Conservation (phyloP, 2,797 vertebrate species). For the Cirrhinus mrigala region DNA sequence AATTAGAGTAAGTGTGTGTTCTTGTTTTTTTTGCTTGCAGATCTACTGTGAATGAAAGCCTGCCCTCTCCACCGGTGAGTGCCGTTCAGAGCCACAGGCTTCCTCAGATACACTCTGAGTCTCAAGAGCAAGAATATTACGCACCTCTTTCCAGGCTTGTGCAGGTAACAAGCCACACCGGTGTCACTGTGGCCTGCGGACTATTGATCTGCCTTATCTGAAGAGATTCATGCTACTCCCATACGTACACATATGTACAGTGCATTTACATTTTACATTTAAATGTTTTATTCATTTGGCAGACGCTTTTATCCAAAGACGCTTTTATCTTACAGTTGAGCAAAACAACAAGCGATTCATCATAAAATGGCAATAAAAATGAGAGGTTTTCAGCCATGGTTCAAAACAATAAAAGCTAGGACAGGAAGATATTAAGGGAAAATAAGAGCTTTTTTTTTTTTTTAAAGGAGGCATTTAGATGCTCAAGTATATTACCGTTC, state of each 20-base stretch:
- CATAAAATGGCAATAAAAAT: too few species aligned
- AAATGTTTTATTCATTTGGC: too few species aligned
- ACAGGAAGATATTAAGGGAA: too few species aligned
- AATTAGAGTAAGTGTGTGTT: conserved; percentile 40
- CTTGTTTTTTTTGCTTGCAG: conserved; percentile 65
- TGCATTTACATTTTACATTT: too few species aligned
- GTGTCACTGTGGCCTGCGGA: not conserved
- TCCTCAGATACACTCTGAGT: conserved; percentile 76
- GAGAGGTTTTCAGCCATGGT: too few species aligned
- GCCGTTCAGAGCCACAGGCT: conserved; percentile 69
- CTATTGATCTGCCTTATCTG: conserved; percentile 4
- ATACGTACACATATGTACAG: too few species aligned
- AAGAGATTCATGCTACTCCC: not conserved
- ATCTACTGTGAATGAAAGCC: conserved; percentile 66
- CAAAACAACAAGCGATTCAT: too few species aligned
- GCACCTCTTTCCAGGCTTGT: conserved; percentile 63
- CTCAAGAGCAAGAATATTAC: conserved; percentile 65
- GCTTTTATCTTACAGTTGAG: too few species aligned
- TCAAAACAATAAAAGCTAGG: too few species aligned
- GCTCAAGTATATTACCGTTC: not conserved
- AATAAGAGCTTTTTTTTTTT: too few species aligned
- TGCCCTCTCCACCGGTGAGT: conserved; percentile 66
- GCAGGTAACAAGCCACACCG: conserved; percentile 70
- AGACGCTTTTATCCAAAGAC: too few species aligned
- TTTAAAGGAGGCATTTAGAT: too few species aligned